Conservation (phyloP, 2,888 invertebrate species). For the Brachylomia viminalis region DNA sequence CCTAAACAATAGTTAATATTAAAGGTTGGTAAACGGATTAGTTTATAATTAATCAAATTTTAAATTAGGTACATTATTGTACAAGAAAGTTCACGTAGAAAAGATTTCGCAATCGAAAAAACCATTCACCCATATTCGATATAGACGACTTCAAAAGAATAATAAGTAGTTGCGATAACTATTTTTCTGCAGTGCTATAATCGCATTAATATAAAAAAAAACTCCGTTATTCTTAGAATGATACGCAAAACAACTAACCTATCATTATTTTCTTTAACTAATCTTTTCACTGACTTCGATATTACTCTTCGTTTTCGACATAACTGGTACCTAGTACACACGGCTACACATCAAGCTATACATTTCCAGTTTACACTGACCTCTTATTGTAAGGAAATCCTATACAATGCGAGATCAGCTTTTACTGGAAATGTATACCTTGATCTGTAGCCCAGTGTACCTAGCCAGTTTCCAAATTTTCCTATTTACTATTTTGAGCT, state of each 20-base stretch:
- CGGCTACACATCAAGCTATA: no score
- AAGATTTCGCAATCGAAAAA: slow-evolving; percentile 1
- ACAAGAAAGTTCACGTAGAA: not conserved
- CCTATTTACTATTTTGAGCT: not conserved
- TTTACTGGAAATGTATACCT: no score
- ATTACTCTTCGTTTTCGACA: not conserved
- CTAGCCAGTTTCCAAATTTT: not conserved
- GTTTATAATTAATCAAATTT: not conserved
- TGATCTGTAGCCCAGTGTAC: no score
- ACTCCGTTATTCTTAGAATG: slow-evolving; percentile 39
- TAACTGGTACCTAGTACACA: no score
- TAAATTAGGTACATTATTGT: not conserved
- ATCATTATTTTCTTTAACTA: slow-evolving; percentile 10
- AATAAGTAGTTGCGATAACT: slow-evolving; percentile 25
- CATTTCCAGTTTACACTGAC: no score
- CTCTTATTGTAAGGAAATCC: no score
- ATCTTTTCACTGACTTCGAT: slow-evolving; percentile 11
- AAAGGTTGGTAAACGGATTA: not conserved
- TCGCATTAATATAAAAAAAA: slow-evolving; percentile 7
- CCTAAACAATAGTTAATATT: not conserved
- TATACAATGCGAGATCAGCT: no score
- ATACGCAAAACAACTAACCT: slow-evolving; percentile 3
- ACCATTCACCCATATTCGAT: not conserved
- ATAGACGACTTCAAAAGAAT: slow-evolving; percentile 13
- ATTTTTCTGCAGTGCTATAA: slow-evolving; percentile 12